A percentile compares a stretch with the other conserved stretches of the same genome.
phyloP scores from a whole-genome alignment of 2,888 invertebrate species.

The Phragmatobia fuliginosa region DNA sequence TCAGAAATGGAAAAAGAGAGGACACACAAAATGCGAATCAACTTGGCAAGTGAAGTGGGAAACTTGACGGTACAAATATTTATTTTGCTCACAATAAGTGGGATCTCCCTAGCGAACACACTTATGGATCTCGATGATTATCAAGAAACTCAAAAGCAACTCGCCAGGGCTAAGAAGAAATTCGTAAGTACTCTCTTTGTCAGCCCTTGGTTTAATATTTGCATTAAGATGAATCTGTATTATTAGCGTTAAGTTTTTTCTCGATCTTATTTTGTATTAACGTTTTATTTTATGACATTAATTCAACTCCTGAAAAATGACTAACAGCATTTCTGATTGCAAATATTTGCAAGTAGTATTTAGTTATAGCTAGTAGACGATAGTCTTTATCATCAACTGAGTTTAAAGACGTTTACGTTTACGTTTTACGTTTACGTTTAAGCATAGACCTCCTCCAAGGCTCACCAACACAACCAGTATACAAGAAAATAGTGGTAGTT shows the following conservation, averaged over 20 bases:
- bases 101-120: constrained; percentile 94
- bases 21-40: constrained; percentile 94
- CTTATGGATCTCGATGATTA: constrained; percentile 94
- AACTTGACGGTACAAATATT: constrained; percentile 86
- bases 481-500: neutral
- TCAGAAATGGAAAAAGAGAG: constrained; percentile 92
- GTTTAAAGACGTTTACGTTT: too few relatives aligned
- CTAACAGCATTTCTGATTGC: neutral
- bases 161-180: constrained; percentile 82
- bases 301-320: neutral
- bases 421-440: too few relatives aligned
- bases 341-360: too few relatives aligned
- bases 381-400: too few relatives aligned
- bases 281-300: neutral
- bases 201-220: constrained; percentile 8
- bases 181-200: constrained; percentile 85
- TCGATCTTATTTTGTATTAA: neutral
- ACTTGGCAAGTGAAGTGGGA: constrained; percentile 93
- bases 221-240: constrained; percentile 2
- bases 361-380: too few relatives aligned
- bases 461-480: too few relatives aligned
- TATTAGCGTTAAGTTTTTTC: neutral
- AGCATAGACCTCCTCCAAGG: too few relatives aligned
- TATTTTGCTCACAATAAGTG: constrained; percentile 96
- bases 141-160: constrained; percentile 89